Conservation (phyloP, 2,888 invertebrate genomes). For the Hyppa rectilinea region DNA sequence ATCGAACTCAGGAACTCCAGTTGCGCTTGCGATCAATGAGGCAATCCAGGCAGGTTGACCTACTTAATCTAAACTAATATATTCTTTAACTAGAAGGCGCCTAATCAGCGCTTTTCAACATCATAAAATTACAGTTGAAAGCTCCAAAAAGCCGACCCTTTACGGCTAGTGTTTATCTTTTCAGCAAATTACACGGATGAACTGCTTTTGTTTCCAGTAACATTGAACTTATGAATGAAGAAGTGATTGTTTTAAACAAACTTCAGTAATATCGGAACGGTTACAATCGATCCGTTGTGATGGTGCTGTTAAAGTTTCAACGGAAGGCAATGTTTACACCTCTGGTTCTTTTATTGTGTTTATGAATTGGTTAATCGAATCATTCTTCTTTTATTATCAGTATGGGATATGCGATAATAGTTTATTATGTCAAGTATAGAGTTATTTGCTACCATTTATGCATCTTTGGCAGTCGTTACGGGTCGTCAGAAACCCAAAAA, state of each 20-base stretch:
- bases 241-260: conserved; percentile 41
- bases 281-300: conserved; percentile 6
- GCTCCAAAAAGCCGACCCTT: conserved; percentile 11
- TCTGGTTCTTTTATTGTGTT: background rate
- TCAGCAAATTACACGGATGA: conserved; percentile 42
- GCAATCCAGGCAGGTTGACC: too few species aligned
- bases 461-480: too few species aligned
- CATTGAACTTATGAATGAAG: conserved; percentile 37
- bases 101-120: conserved; percentile 18
- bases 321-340: too few species aligned
- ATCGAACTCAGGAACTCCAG: too few species aligned
- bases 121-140: conserved; percentile 20
- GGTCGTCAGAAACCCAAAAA: too few species aligned
- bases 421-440: background rate
- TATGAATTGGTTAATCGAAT: background rate
- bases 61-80: background rate
- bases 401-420: too few species aligned
- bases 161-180: conserved; percentile 24
- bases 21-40: too few species aligned
- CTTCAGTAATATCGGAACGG: conserved; percentile 16
- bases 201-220: conserved; percentile 19
- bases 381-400: background rate
- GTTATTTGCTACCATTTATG: too few species aligned
- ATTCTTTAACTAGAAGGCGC: background rate
- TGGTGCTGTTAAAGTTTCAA: background rate